Evolutionary conservation across 2,888 invertebrate genomes (phyloP).

Genomic region (Thelaira solivaga): DNA sequence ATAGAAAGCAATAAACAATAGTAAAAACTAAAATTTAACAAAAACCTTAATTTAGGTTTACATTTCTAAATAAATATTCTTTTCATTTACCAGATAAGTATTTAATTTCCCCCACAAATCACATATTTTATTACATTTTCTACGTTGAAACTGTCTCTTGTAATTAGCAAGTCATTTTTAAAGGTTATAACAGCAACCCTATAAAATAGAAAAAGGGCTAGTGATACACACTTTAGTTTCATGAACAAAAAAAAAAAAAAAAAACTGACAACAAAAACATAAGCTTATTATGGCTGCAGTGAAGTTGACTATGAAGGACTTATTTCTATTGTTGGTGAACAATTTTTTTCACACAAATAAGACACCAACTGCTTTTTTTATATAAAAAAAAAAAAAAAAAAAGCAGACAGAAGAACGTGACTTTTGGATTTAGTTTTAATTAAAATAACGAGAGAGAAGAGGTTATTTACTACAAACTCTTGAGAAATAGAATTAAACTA

Average conservation of each 20-base stretch:
- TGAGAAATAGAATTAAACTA: not conserved
- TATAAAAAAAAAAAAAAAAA: slow-evolving; percentile 19
- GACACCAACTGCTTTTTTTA: slow-evolving; percentile 10
- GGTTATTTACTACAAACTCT: slow-evolving; percentile 7
- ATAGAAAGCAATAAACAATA: too few relatives aligned
- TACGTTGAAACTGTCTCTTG: too few relatives aligned
- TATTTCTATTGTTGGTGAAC: not conserved
- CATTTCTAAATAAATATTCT: not conserved
- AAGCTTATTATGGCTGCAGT: not conserved
- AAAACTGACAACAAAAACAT: not conserved
- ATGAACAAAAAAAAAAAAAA: too few relatives aligned
- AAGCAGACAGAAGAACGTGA: slow-evolving; percentile 51
- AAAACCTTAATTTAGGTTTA: not conserved
- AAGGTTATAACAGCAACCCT: not conserved
- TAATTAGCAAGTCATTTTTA: slow-evolving; percentile 11
- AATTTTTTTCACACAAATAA: not conserved
- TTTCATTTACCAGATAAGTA: not conserved
- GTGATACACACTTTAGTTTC: not conserved
- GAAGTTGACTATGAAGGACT: slow-evolving; percentile 36
- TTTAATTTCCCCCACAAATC: not conserved
- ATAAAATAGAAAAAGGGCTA: not conserved
- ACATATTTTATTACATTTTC: not conserved
- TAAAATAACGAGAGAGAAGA: slow-evolving; percentile 23
- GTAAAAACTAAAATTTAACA: too few relatives aligned
- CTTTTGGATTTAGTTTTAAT: slow-evolving; percentile 55